Base-by-base conservation (phyloP, 2,113 vertebrate species). In the Argyrosomus japonicus region DNA sequence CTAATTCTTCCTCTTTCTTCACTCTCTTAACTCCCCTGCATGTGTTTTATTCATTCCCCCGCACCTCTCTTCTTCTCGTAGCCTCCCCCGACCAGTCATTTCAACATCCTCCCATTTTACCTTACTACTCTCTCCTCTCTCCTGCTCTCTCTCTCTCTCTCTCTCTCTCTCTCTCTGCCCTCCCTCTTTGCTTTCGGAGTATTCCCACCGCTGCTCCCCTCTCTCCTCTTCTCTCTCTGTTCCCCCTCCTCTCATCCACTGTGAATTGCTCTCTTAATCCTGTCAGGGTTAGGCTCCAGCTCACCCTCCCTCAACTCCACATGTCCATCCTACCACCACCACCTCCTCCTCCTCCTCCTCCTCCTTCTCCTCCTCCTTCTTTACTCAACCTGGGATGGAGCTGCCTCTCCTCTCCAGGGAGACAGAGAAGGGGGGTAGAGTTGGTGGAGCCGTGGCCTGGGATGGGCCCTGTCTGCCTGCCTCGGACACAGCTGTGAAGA, bases 401-500 rank as follows among this genome's bases (percentile, higher is more conserved):
- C 81, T 72, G 72, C 72, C 63, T 85, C n/a, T 77, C 51, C 60
- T 80, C 87, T 91, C 87, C 25, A 68, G 79, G 54, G 83, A 87
- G 50, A 47, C 40, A 43, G 57, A 48, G 62, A 58, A 62, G 43
- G 50, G 73, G 36, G 56, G 0, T 48, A 58, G 57, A 51, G 54
- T 19, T 73, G 60, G 65, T 51, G 9, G 53, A 79, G 69, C 64
- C 3, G 0, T 48, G 62, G 48, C 77, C 78, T 45, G 60, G 29
- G 65, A 57, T 75, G 68, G 74, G 78, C 32, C 84, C 75, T 56
- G 68, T 53, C 75, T 53, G 63, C 80, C 63, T 77, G 45, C 69
- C 54, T 75, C 62, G 82, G 85, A 89, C 83, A 89, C 84, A 88
- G 83, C 87, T 91, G 85, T 81, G 73, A 71, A 87, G 86, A 89